Evolutionary conservation across 2,113 vertebrate species (phyloP), one percentile per base, ranked within the genome.

Genomic region (Heterotis niloticus): DNA sequence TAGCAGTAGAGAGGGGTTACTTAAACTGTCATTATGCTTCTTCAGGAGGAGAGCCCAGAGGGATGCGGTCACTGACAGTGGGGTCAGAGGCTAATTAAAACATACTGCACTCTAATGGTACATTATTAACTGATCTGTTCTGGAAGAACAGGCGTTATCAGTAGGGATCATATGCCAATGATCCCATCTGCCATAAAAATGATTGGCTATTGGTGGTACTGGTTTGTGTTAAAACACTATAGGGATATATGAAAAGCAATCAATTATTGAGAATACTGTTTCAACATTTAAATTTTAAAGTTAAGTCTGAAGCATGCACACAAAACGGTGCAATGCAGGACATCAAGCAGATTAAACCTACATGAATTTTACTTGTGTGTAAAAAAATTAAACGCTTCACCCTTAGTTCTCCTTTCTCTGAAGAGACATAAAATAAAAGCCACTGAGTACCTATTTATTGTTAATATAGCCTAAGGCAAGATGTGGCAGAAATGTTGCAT

Each of bases 401-500:
- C 23, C 26, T 28, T 72, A 23, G 16, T 75, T 59, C 57, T 20
- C 12, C 60, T 62, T 62, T 62, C 20, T 60, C 34, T 64, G 59
- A 44, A 29, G 28, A 57, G 18, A 90, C 87, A 91, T 90, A 91
- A 92, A 91, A 85, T 81, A 89, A 85, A 84, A 84, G 54, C 52
- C 14, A 59, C 62, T 84, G 82, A 78, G 82, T 70, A 86, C 80
- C 88, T 84, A 82, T 89, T 91, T 90, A 89, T 88, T 86, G 93
- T 91, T 89, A 88, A 88, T 86, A 90, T 80, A 88, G 94, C 97
- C 95, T 89, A 90, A 85, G 95, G 96, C 95, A 90, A 86, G 84
- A 89, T 91, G 90, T 93, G 93, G 94, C 93, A 93, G 92, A 90
- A 91, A 93, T 93, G 96, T 94, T 92, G 90, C 95, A 95, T 94